A percentile compares a stretch with the other conserved stretches of the same genome.
Conservation (phyloP, 2,113 vertebrate genomes). For the Dinomys branickii region DNA sequence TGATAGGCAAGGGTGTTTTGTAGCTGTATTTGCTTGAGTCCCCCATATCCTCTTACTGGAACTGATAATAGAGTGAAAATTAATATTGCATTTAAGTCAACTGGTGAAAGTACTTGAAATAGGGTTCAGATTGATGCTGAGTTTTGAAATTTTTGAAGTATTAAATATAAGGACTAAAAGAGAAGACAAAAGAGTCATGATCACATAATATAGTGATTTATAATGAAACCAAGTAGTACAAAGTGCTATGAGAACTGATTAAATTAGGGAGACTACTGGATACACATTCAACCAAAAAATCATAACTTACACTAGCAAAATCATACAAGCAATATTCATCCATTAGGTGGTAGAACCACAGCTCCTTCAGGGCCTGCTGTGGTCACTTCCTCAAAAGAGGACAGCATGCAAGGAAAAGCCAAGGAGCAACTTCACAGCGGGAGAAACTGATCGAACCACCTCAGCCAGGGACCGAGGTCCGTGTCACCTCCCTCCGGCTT, state of each 20-base stretch:
- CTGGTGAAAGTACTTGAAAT: fast-evolving
- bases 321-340: background rate
- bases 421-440: background rate
- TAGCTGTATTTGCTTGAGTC: constrained; percentile 72
- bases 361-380: background rate
- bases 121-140: constrained; percentile 48
- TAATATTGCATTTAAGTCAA: fast-evolving
- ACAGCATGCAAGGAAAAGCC: background rate
- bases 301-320: background rate
- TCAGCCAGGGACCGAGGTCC: background rate
- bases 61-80: fast-evolving
- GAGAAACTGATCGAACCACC: background rate
- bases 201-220: background rate
- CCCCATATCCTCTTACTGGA: background rate
- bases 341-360: background rate
- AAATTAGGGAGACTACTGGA: background rate
- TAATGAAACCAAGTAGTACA: background rate
- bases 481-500: too few relatives aligned
- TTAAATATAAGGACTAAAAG: background rate
- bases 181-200: background rate
- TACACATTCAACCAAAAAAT: background rate
- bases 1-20: constrained; percentile 72
- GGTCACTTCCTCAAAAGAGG: background rate
- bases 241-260: background rate
- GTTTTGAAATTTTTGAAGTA: constrained; percentile 51